A percentile compares a stretch with the other conserved stretches of the same genome.
Evolutionary conservation across 2,113 vertebrate genomes (phyloP).

Genomic region (Corynorhinus townsendii): DNA sequence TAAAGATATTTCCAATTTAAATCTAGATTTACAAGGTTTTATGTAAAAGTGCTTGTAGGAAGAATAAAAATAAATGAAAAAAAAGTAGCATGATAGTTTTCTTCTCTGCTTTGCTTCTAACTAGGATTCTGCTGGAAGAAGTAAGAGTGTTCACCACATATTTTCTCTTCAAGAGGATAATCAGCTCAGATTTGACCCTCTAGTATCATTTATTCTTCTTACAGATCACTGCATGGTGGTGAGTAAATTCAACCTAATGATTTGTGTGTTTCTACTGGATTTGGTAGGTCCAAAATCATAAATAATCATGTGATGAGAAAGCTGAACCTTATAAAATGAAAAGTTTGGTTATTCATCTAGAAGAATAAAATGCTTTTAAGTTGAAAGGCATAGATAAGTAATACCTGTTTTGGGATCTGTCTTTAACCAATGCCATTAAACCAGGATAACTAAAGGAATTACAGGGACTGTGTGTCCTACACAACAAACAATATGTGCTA

Average conservation of each 20-base stretch:
- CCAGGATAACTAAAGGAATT: neutral
- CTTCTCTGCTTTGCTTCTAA: conserved; percentile 47
- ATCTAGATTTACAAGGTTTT: neutral
- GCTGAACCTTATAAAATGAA: neutral
- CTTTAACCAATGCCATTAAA: conserved; percentile 31
- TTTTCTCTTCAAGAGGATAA: conserved; percentile 89
- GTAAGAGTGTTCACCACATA: conserved; percentile 79
- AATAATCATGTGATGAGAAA: conserved; percentile 27
- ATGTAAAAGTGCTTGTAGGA: neutral
- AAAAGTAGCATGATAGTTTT: neutral
- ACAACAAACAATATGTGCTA: neutral
- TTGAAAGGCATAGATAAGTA: neutral
- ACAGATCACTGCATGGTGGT: conserved; percentile 90
- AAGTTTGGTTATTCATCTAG: conserved; percentile 27
- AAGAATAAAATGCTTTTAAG: conserved; percentile 35
- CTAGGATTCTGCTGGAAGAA: conserved; percentile 90
- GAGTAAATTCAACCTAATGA: conserved; percentile 64
- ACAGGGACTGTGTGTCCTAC: neutral
- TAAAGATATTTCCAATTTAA: neutral
- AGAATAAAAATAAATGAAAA: conserved; percentile 15
- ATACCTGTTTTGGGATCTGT: neutral
- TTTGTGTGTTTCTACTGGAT: neutral
- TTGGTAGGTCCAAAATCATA: conserved; percentile 21
- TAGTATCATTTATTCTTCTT: conserved; percentile 93
- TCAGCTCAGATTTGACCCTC: conserved; percentile 86